These are phyloP conservation scores for Beroe ovata DNA, from an alignment of 37 sponge, comb jelly and placozoan species.

Conservation along the genomic window DNA sequence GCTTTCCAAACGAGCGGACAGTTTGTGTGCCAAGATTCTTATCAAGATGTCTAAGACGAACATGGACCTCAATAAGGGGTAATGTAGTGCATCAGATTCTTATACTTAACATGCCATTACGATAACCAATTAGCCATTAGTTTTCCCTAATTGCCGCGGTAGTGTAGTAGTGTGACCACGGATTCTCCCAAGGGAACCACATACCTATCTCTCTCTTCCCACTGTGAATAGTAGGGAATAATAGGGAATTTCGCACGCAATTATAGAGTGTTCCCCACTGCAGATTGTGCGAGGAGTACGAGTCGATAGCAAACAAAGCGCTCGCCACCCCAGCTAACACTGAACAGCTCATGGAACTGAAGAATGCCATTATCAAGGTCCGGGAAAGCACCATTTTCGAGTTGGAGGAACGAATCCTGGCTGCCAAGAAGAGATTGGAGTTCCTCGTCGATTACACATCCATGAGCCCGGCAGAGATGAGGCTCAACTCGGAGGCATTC, in stretches of 20 bases:
- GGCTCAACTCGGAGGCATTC: slow-evolving; percentile 83
- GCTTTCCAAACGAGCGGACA: slow-evolving; percentile 82
- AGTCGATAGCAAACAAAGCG: slow-evolving; percentile 83
- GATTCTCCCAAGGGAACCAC: no score
- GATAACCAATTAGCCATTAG: no score
- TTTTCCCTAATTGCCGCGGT: no score
- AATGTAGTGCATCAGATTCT: no score
- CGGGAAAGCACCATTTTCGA: slow-evolving; percentile 70
- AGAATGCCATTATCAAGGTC: slow-evolving; percentile 77
- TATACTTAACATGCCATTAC: no score
- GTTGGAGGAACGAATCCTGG: slow-evolving; percentile 75
- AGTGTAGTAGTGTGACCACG: background rate
- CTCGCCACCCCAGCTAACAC: slow-evolving; percentile 88
- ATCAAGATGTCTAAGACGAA: slow-evolving; percentile 81
- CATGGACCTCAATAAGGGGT: slow-evolving; percentile 84
- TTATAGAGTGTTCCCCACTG: no score
- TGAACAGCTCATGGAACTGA: slow-evolving; percentile 88
- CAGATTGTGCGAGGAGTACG: slow-evolving; percentile 83
- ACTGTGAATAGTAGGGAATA: no score
- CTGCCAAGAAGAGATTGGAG: slow-evolving; percentile 63
- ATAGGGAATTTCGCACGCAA: no score
- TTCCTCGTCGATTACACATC: slow-evolving; percentile 71
- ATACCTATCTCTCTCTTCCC: no score
- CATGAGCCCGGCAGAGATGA: slow-evolving; percentile 85
- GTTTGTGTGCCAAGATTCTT: slow-evolving; percentile 75